Evolutionary conservation across 2,888 invertebrate species (phyloP), one percentile per base, ranked within the genome.

Genomic region (Drosophila nr. medialis): DNA sequence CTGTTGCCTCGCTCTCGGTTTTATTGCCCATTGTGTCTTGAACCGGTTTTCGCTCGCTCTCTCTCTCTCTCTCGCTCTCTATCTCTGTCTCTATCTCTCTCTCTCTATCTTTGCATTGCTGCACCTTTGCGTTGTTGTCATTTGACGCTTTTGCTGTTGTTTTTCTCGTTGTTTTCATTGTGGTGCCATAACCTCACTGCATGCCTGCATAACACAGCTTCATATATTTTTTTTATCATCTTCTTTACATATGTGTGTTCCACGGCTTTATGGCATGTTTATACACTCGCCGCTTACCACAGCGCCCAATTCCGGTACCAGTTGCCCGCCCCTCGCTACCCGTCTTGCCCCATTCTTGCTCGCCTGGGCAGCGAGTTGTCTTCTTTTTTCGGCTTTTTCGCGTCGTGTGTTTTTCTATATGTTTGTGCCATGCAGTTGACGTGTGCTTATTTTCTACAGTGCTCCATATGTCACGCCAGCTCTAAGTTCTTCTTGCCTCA

Each of bases 371-470:
- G 55, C 61, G 36, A 42, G 50, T 69, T 62, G 38, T 49, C 59
- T 72, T 50, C 53, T 68, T 80, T 77, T 75, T 80, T 72, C 60
- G 81, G 76, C 70, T 76, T 81, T 84, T 81, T 74, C 81, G 82
- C 69, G 66, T 74, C 73, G 70, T 81, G 68, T 86, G 74, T 38
- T 82, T 77, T 77, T 79, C 65, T 78, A 80, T 87, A 76, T 85
- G 86, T 75, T 83, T 78, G 85, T 86, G 85, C 80, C 84, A 77
- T 86, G 86, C 86, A 89, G 81, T 89, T 89, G 89, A 89, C 88
- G 87, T 86, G 85, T 82, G 88, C 86, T 88, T 85, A 88, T 89
- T 89, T 89, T 86, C 87, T 84, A 88, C 88, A 82, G 85, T 82
- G 82, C 86, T 84, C 88, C 86, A 89, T 87, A 89, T 86, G 89